Evolutionary conservation across 2,797 vertebrate species (phyloP).

Genomic region (Macrochelys suwanniensis): DNA sequence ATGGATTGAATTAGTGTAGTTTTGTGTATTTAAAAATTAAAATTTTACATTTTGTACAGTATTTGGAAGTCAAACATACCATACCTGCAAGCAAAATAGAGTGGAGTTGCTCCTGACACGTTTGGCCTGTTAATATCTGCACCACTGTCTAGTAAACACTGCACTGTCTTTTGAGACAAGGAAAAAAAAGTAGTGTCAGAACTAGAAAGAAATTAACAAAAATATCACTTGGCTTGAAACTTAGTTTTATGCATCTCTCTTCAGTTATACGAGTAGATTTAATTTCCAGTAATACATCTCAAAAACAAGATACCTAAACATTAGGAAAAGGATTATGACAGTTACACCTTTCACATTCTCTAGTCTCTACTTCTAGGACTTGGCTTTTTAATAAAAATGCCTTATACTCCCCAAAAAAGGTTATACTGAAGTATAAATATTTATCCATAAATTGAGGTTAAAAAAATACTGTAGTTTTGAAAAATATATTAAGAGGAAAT

Average conservation of each 20-base stretch:
- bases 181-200: conserved; percentile 34
- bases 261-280: not conserved
- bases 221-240: not conserved
- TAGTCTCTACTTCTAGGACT: not conserved
- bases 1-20: not conserved
- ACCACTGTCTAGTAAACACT: conserved; percentile 96
- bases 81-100: conserved; percentile 99
- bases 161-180: conserved; percentile 87
- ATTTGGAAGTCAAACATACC: conserved; percentile 27
- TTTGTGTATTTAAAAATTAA: not conserved
- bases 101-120: conserved; percentile 96
- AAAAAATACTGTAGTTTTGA: not conserved
- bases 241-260: not conserved
- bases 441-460: not conserved
- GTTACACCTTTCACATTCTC: not conserved
- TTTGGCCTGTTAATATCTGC: conserved; percentile 98
- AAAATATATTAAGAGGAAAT: not conserved
- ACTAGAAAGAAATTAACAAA: not conserved
- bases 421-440: not conserved
- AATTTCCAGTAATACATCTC: not conserved
- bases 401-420: not conserved
- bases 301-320: not conserved
- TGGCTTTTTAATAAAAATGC: not conserved
- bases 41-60: not conserved
- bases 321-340: not conserved